phyloP scores from a whole-genome alignment of 1,140 invertebrate species.

The Caenorhabditis tropicalis region DNA sequence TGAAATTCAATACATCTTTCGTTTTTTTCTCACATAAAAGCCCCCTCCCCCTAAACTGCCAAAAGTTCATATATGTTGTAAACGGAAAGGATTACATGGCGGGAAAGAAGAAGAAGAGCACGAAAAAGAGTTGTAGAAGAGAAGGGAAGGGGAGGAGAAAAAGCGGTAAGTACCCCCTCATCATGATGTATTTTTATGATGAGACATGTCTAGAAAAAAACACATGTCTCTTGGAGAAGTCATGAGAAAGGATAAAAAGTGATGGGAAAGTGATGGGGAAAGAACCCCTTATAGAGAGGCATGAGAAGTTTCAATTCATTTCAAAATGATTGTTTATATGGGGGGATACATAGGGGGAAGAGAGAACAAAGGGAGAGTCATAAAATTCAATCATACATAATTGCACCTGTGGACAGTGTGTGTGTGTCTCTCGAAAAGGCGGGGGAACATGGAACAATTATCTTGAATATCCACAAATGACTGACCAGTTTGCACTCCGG shows the following conservation, averaged over 20 bases:
- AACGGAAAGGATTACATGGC: conserved; percentile 36
- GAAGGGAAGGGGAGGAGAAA: background rate
- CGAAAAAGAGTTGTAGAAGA: background rate
- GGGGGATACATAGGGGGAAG: background rate
- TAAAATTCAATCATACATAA: conserved; percentile 36
- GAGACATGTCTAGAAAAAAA: conserved; percentile 3
- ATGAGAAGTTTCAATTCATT: background rate
- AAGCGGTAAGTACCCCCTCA: conserved; percentile 43
- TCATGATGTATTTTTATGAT: conserved; percentile 41
- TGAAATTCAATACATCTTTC: conserved; percentile 19
- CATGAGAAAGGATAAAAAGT: conserved; percentile 15
- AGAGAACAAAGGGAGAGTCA: conserved; percentile 20
- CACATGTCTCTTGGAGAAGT: background rate
- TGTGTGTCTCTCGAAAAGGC: conserved; percentile 14
- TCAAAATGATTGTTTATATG: background rate
- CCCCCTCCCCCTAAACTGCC: background rate
- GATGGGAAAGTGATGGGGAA: background rate
- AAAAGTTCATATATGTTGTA: conserved; percentile 35
- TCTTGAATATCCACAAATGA: background rate
- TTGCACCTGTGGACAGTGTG: conserved; percentile 7
- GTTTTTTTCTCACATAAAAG: background rate
- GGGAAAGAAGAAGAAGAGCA: background rate
- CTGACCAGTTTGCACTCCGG: conserved; percentile 37
- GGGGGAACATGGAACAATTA: background rate
- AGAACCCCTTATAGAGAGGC: no score